Evolutionary conservation across 2,888 invertebrate species (phyloP), one percentile per base, ranked within the genome.

Genomic region (Noctua pronuba): DNA sequence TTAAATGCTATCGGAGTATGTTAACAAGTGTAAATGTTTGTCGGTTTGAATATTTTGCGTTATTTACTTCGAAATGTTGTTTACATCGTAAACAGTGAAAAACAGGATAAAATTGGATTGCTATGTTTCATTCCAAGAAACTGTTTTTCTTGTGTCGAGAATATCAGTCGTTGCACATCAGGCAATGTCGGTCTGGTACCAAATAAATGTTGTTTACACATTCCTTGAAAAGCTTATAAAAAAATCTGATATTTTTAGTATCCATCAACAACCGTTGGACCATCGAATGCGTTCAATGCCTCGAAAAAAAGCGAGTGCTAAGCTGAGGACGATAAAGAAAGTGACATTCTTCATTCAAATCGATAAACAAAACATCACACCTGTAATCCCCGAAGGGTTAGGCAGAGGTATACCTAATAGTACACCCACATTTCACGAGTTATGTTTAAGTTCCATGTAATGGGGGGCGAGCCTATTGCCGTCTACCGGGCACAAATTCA

Each of bases 201-300:
- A 38, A 67, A 67, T 68, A n/a, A 60, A 71, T 80, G 71, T 77
- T 67, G 80, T 83, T 64, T 41, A 68, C 52, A 67, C 44, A 77
- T 68, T 62, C 77, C 18, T 65, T 24, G n/a, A 64, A 64, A 62
- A 28, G 18, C 24, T 46, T 64, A 38, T 1, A 44, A 62, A 49
- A 10, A 8, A 13, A 38, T n/a, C 4, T 46, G 38, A 11, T 24
- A 46, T 46, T 62, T 62, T 31, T 67, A 16, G 13, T 67, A 64
- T 21, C 18, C 38, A 55, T 75, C 38, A 38, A 35, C 24, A 73
- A 46, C 52, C 28, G 7, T 71, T 60, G n/a, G 16, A 41, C 31
- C 35, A 21, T 68, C 18, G 18, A 49, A 35, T 49, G 49, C 52
- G n/a, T 78, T 21, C n/a, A 75, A 77, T 75, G 31, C 31, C 16